Conservation (phyloP, 2,797 vertebrate genomes). For the Sebastes baramenuke region DNA sequence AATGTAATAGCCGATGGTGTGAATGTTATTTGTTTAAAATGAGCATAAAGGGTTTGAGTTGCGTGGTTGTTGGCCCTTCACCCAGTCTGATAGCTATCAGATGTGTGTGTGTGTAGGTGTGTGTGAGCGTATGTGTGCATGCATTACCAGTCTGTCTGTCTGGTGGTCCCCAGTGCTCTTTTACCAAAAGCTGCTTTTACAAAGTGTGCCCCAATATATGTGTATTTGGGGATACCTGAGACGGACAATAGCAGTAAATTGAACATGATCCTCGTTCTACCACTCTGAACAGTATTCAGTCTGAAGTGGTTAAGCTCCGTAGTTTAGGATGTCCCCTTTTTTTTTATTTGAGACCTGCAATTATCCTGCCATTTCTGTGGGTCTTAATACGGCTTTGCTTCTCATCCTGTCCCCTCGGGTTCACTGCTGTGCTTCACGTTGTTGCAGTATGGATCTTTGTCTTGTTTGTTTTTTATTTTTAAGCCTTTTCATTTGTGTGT, state of each 20-base stretch:
- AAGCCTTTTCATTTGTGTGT: conserved; percentile 70
- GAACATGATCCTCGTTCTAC: conserved; percentile 18
- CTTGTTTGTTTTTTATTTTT: conserved; percentile 5
- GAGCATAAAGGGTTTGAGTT: conserved; percentile 12
- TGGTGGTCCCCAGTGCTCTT: conserved; percentile 69
- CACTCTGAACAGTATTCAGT: conserved; percentile 24
- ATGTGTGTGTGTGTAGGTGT: conserved; percentile 25
- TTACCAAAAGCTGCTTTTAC: conserved; percentile 80
- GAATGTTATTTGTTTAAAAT: conserved; percentile 57
- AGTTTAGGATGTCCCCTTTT: conserved; percentile 33
- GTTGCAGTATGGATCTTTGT: conserved; percentile 61
- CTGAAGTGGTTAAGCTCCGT: conserved; percentile 53
- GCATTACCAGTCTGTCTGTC: conserved; percentile 33
- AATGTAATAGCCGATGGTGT: conserved; percentile 57
- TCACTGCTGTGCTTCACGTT: conserved; percentile 62
- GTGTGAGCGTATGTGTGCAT: conserved; percentile 7
- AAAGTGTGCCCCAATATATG: conserved; percentile 52
- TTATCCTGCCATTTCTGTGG: conserved; percentile 70
- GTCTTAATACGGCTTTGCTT: conserved; percentile 55
- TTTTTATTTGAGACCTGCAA: conserved; percentile 42
- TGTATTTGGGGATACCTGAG: conserved; percentile 40
- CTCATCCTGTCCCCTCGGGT: conserved; percentile 25
- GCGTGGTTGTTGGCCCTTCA: conserved; percentile 14
- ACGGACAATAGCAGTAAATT: conserved; percentile 55
- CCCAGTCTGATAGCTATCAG: conserved; percentile 21